phyloP scores from a whole-genome alignment of 2,797 vertebrate genomes.

The Petrocephalus schoutedeni region DNA sequence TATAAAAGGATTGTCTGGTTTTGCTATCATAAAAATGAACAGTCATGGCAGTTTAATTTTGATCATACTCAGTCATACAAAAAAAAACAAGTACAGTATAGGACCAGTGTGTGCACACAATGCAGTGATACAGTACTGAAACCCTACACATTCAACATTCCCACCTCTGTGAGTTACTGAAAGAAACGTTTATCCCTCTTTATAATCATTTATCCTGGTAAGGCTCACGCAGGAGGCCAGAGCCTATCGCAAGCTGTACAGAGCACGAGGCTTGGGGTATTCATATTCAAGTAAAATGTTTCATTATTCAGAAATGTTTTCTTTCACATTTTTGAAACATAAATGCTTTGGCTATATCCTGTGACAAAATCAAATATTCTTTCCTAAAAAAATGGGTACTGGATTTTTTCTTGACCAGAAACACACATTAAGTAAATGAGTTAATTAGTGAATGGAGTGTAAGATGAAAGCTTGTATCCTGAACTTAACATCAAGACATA shows the following conservation, averaged over 20 bases:
- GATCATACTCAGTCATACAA: not conserved
- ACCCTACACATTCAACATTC: not conserved
- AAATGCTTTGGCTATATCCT: not conserved
- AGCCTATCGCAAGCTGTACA: not conserved
- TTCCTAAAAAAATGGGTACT: not conserved
- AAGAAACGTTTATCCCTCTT: not conserved
- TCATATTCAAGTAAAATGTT: not conserved
- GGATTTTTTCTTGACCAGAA: not conserved
- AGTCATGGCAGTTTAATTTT: not conserved
- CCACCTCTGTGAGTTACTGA: not conserved
- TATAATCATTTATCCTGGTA: not conserved
- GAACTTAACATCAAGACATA: not conserved
- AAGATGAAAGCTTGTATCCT: not conserved
- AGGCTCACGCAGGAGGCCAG: not conserved
- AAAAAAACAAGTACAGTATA: not conserved
- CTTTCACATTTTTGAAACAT: not conserved
- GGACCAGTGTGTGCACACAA: not conserved
- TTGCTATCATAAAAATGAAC: not conserved
- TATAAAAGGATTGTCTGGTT: not conserved
- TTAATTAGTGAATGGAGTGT: not conserved
- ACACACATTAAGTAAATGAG: not conserved
- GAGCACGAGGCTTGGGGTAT: not conserved
- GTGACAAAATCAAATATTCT: not conserved
- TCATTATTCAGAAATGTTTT: not conserved
- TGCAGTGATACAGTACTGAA: not conserved